Evolutionary conservation across 2,797 vertebrate genomes (phyloP).

Genomic region (Pelobates cultripes): DNA sequence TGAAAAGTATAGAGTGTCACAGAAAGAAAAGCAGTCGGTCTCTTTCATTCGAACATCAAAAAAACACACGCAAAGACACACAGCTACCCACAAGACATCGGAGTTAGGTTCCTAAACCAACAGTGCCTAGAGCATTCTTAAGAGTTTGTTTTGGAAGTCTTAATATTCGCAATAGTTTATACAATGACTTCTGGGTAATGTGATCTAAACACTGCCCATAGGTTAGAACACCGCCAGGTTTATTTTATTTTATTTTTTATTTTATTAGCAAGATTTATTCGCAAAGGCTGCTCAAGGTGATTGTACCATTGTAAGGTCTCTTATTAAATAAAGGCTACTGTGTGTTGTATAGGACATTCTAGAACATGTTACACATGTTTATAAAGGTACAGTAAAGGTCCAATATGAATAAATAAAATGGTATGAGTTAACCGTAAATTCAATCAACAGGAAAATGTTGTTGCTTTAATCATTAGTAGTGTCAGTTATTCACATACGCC

Average conservation of each 20-base stretch:
- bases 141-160: slow-evolving; percentile 13
- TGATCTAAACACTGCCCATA: not conserved
- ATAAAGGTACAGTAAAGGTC: too few species aligned
- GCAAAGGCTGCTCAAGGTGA: too few species aligned
- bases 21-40: slow-evolving; percentile 50
- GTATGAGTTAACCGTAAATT: too few species aligned
- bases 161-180: not conserved
- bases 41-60: slow-evolving; percentile 48
- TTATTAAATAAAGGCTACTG: too few species aligned
- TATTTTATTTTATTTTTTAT: not conserved
- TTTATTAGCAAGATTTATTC: not conserved
- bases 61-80: slow-evolving; percentile 40
- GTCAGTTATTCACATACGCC: too few species aligned
- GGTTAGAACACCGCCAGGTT: not conserved
- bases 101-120: slow-evolving; percentile 46
- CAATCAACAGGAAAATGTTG: too few species aligned
- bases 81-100: slow-evolving; percentile 33
- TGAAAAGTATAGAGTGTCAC: slow-evolving; percentile 31
- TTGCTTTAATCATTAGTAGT: too few species aligned
- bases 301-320: too few species aligned
- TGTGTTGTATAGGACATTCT: too few species aligned
- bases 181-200: not conserved
- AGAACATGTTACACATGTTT: too few species aligned
- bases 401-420: too few species aligned
- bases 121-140: not conserved